These are phyloP conservation scores for Drosophila eugracilis DNA, from an alignment of 1,140 invertebrate genomes.

Conservation along the genomic window DNA sequence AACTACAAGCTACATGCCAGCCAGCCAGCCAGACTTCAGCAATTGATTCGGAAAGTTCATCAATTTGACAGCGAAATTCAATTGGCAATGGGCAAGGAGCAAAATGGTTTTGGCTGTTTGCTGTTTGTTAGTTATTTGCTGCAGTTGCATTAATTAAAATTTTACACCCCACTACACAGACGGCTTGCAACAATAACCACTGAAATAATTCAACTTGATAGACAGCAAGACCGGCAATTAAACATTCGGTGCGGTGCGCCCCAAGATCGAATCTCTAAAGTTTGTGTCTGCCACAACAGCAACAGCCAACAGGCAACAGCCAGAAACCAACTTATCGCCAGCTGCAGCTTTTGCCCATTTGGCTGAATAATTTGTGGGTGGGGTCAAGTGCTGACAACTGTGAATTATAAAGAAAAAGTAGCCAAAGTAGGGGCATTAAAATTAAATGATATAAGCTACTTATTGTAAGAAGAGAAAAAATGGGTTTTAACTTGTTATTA, in stretches of 20 bases:
- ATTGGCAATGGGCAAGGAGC: neutral
- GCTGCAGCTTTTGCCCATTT: conserved; percentile 44
- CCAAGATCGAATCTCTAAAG: conserved; percentile 54
- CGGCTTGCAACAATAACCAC: conserved; percentile 22
- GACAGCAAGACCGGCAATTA: conserved; percentile 45
- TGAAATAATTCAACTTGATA: conserved; percentile 42
- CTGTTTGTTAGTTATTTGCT: neutral
- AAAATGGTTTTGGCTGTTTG: neutral
- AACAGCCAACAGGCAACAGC: conserved; percentile 25
- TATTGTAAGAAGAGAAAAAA: too few relatives aligned
- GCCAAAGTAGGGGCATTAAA: too few relatives aligned
- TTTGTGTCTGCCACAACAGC: conserved; percentile 38
- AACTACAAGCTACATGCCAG: conserved; percentile 10
- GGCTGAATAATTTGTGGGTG: conserved; percentile 18
- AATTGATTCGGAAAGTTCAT: conserved; percentile 31
- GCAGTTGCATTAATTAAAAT: conserved; percentile 57
- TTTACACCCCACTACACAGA: conserved; percentile 37
- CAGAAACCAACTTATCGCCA: conserved; percentile 31
- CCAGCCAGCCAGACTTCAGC: conserved; percentile 12
- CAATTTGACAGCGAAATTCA: conserved; percentile 31
- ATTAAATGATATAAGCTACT: too few relatives aligned
- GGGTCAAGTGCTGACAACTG: neutral
- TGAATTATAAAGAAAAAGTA: neutral
- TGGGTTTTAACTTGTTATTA: too few relatives aligned
- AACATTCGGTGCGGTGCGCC: conserved; percentile 29